A percentile compares a stretch with the other conserved stretches of the same genome.
These are phyloP conservation scores for Catharus fuscescens DNA, from an alignment of 2,113 vertebrate genomes.

Conservation along the genomic window DNA sequence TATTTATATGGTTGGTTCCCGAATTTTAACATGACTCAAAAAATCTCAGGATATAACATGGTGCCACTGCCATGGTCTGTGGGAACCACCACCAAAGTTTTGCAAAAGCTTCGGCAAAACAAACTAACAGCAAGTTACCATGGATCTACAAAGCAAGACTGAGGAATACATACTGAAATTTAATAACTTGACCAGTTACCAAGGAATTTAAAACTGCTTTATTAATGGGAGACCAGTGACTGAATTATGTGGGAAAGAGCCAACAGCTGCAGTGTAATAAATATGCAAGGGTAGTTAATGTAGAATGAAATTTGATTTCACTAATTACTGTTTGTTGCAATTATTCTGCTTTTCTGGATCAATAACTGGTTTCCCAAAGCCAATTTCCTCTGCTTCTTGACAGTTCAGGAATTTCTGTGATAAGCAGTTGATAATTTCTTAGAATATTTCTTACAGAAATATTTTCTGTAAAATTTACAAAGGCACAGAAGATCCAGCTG, in stretches of 20 bases:
- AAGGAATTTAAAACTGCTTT: background rate
- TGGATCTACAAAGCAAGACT: background rate
- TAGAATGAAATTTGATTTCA: conserved; percentile 5
- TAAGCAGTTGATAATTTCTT: background rate
- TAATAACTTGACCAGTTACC: background rate
- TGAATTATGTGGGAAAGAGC: background rate
- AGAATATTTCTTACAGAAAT: background rate
- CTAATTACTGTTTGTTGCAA: background rate
- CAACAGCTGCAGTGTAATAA: background rate
- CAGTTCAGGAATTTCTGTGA: background rate
- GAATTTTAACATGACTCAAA: conserved; percentile 14
- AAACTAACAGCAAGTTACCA: background rate
- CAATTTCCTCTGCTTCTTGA: background rate
- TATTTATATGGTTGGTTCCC: conserved; percentile 53
- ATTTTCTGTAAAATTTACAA: background rate
- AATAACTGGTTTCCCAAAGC: conserved; percentile 1
- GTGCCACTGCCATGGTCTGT: background rate
- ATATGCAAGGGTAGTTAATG: background rate
- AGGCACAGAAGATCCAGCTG: background rate
- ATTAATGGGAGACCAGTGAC: background rate
- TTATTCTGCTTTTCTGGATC: background rate
- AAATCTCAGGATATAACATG: background rate
- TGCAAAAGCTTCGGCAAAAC: background rate
- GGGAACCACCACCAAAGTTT: background rate
- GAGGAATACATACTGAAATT: background rate